These are phyloP conservation scores for Diadophis punctatus DNA, from an alignment of 2,113 vertebrate genomes.

Conservation along the genomic window DNA sequence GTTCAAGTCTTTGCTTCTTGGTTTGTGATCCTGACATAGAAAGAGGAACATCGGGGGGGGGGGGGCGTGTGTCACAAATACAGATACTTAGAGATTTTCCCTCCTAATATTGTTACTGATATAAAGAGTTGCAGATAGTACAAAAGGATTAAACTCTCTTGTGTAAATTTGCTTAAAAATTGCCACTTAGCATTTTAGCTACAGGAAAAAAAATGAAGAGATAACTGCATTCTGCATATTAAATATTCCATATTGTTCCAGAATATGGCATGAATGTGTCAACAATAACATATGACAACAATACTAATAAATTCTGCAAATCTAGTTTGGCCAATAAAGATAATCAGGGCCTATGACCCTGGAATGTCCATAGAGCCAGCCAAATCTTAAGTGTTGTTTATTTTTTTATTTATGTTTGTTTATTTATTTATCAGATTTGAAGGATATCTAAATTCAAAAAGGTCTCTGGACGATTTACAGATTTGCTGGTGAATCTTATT, in stretches of 20 bases:
- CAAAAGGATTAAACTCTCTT: background rate
- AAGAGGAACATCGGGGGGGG: background rate
- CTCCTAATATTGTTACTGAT: background rate
- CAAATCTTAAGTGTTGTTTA: background rate
- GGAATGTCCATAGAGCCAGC: background rate
- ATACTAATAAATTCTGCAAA: background rate
- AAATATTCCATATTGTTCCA: background rate
- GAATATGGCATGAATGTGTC: background rate
- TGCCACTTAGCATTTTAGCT: background rate
- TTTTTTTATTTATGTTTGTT: background rate
- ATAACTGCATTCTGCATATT: background rate
- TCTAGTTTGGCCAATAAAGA: background rate
- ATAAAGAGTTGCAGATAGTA: background rate
- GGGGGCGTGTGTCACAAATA: background rate
- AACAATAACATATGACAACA: background rate
- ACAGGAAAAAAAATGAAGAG: background rate
- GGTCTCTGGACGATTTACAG: background rate
- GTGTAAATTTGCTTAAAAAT: background rate
- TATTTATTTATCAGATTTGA: background rate
- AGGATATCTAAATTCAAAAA: background rate
- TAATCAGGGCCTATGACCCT: background rate
- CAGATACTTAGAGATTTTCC: background rate
- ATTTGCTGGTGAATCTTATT: background rate
- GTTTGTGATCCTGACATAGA: background rate
- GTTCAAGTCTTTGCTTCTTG: background rate